Evolutionary conservation across 2,797 vertebrate species (phyloP).

Genomic region (Falco rusticolus): DNA sequence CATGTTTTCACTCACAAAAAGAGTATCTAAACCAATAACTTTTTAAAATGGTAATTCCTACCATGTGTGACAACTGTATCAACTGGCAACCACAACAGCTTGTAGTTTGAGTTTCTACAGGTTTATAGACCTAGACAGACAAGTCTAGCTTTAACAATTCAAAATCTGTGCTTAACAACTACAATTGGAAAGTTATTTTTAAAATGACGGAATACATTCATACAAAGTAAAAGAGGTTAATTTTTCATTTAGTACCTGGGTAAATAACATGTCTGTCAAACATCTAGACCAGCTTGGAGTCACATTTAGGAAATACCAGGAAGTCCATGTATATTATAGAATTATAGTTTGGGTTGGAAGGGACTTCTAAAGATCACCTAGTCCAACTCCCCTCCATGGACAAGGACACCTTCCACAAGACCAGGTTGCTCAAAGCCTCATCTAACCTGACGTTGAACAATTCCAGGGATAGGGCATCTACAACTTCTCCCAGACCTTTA

Average conservation of each 20-base stretch:
- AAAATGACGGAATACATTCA: not conserved
- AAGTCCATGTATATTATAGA: not conserved
- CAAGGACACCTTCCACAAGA: not conserved
- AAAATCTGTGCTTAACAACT: not conserved
- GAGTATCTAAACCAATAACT: not conserved
- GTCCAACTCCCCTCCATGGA: accelerated
- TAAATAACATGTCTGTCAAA: not conserved
- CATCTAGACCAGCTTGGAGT: not conserved
- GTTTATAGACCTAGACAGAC: not conserved
- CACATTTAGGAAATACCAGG: not conserved
- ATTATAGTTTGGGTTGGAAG: not conserved
- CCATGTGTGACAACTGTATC: not conserved
- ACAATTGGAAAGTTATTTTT: not conserved
- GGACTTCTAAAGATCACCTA: not conserved
- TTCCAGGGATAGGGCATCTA: not conserved
- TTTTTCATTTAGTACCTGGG: not conserved
- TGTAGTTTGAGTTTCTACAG: not conserved
- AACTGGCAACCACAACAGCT: not conserved
- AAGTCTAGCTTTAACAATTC: not conserved
- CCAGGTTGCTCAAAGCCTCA: not conserved
- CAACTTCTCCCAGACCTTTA: not conserved
- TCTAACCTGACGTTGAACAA: not conserved
- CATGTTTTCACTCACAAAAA: not conserved
- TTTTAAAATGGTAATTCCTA: not conserved
- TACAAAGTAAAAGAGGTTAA: not conserved